phyloP scores from a whole-genome alignment of 2,888 invertebrate species.

The Acanthopleura granulata region DNA sequence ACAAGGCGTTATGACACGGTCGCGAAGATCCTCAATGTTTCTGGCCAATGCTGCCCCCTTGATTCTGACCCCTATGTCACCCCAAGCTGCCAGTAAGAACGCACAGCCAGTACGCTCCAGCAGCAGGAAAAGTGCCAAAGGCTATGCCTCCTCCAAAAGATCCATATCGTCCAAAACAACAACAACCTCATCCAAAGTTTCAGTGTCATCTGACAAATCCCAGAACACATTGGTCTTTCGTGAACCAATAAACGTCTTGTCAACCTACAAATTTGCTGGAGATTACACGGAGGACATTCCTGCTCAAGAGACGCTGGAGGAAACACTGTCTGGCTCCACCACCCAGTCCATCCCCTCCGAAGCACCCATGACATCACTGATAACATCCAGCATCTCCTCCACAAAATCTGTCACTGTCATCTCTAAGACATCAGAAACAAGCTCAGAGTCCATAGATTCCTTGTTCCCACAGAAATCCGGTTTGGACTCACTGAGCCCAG shows the following conservation, averaged over 20 bases:
- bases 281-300: background rate
- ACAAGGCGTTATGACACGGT: background rate
- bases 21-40: background rate
- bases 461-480: background rate
- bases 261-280: background rate
- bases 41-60: background rate
- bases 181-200: background rate
- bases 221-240: background rate
- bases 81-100: background rate
- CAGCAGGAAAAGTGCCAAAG: conserved; percentile 20
- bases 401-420: too few species aligned
- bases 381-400: background rate
- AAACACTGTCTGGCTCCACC: background rate
- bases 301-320: background rate
- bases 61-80: background rate
- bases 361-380: background rate
- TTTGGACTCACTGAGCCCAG: background rate
- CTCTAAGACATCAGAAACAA: too few species aligned
- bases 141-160: conserved; percentile 19
- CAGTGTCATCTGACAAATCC: background rate
- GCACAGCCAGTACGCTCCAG: background rate
- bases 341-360: background rate
- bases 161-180: background rate
- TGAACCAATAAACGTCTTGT: background rate
- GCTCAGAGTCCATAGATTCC: background rate